phyloP scores from a whole-genome alignment of 2,113 vertebrate species.

The Muntiacus reevesi region DNA sequence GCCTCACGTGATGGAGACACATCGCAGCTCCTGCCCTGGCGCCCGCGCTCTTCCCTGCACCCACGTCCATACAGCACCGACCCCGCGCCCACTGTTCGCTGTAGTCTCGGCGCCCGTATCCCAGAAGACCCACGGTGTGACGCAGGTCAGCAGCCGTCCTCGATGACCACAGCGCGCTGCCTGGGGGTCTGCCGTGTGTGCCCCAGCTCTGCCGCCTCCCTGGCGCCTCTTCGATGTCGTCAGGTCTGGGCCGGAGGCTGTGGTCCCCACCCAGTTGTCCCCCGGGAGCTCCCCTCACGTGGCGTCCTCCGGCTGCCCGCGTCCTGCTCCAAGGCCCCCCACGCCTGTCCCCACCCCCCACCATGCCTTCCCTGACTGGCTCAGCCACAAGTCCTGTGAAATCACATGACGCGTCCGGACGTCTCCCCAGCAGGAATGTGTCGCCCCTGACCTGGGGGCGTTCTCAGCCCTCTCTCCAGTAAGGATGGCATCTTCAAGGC shows the following conservation, averaged over 20 bases:
- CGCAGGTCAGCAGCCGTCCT: background rate
- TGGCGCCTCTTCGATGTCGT: rapidly evolving
- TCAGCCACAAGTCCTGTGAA: background rate
- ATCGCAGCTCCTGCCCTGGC: rapidly evolving
- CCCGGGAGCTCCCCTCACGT: background rate
- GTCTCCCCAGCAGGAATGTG: background rate
- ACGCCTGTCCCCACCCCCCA: background rate
- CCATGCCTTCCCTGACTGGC: rapidly evolving
- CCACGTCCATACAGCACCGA: rapidly evolving
- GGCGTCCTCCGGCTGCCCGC: background rate
- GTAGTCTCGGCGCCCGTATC: rapidly evolving
- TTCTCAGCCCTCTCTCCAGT: background rate
- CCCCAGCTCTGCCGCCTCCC: background rate
- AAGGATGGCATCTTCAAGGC: no score
- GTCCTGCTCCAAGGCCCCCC: background rate
- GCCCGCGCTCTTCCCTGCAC: rapidly evolving
- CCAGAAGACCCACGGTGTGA: background rate
- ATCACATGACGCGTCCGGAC: rapidly evolving
- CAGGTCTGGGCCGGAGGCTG: background rate
- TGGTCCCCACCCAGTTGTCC: rapidly evolving
- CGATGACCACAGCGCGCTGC: rapidly evolving
- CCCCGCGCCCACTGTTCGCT: background rate
- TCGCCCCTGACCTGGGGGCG: rapidly evolving
- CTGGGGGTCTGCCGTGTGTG: rapidly evolving
- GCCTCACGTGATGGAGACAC: background rate